Base-by-base conservation (phyloP, 2,888 invertebrate genomes). In the Eristalis pertinax region DNA sequence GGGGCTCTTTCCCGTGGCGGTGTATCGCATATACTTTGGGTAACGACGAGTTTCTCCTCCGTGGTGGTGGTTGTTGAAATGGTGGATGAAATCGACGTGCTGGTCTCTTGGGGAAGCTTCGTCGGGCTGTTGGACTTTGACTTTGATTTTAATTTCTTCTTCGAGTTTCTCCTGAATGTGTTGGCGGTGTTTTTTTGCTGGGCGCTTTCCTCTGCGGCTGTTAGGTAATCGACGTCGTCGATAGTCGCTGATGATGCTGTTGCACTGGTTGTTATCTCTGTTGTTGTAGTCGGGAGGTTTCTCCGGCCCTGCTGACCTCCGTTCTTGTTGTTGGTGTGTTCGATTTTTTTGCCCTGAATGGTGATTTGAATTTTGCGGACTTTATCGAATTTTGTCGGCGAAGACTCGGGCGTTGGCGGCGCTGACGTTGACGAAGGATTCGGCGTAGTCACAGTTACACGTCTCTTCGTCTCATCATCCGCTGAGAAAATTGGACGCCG, bases 1-100 rank as follows among this genome's bases (percentile, higher is more conserved):
- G 93, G 93, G 10, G 93, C 93, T 79, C 91, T 91, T 77, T 93
- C 93, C 62, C 89, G 90, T n/a, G 93, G 93, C 85, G 93, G 93
- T 60, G 92, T 92, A 88, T 93, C 93, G 82, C 91, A 90, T 70
- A 89, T 90, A 90, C 93, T 92, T 89, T 91, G 91, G 74, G 92
- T 93, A 90, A 92, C 91, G 90, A 91, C 90, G 84, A 92, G 89
- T 81, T 88, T 89, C 85, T 90, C 91, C 85, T 90, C 90, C 88
- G 91, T 89, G 67, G 89, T 89, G 26, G 88, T 85, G 82, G 89
- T 89, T 43, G 88, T 88, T 32, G 88, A 84, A 69, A 77, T 75
- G n/a, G 72, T 74, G 19, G 87, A 77, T 67, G 84, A 77, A 8
- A 88, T 76, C 32, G 83, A 79, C 84, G 74, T 86, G 43, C 32